These are phyloP conservation scores for Ctenodactylus gundi DNA, from an alignment of 2,113 vertebrate genomes.

Conservation along the genomic window DNA sequence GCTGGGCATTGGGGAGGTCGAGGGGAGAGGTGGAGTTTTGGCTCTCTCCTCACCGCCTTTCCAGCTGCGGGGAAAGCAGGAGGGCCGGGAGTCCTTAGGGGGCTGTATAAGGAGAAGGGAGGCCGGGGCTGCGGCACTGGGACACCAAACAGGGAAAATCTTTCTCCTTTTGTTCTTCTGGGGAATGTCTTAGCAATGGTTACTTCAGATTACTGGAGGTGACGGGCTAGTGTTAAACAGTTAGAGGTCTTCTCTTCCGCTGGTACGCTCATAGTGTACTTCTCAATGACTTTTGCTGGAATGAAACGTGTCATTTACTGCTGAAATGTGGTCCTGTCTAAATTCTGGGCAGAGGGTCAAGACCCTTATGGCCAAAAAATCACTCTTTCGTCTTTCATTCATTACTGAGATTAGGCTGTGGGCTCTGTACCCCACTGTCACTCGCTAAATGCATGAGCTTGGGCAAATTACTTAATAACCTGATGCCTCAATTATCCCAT, in stretches of 20 bases:
- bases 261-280: neutral
- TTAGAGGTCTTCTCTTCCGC: neutral
- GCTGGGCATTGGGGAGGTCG: conserved; percentile 43
- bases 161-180: conserved; percentile 4
- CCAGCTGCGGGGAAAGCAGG: neutral
- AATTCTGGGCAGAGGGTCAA: neutral
- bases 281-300: neutral
- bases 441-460: neutral
- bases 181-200: neutral
- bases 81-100: neutral
- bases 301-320: neutral
- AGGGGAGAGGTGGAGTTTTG: neutral
- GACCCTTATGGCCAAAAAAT: neutral
- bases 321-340: neutral
- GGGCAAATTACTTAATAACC: neutral
- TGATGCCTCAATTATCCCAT: neutral
- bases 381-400: neutral
- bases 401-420: neutral
- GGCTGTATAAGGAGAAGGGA: neutral
- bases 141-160: neutral
- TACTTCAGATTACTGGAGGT: neutral
- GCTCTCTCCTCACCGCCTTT: neutral
- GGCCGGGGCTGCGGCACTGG: fast-evolving
- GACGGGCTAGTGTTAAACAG: neutral
- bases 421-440: neutral